Evolutionary conservation across 1,140 invertebrate genomes (phyloP).

Genomic region (Diplogasteroides magnus): DNA sequence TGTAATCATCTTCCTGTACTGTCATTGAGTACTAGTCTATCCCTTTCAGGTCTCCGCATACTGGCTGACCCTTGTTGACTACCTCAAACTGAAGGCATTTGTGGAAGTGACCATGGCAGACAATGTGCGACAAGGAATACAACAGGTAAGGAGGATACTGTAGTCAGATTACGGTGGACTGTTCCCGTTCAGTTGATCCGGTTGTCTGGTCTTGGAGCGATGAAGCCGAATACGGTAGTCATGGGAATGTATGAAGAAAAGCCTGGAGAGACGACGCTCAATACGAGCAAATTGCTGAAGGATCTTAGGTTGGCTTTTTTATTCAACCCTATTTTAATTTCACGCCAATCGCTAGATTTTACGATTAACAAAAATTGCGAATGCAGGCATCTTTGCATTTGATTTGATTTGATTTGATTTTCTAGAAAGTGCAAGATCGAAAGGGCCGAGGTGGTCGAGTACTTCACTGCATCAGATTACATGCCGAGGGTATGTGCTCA

Average conservation of each 20-base stretch:
- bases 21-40: neutral
- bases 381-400: too few relatives aligned
- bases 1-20: too few relatives aligned
- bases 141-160: constrained; percentile 65
- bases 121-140: constrained; percentile 78
- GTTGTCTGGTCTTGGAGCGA: constrained; percentile 88
- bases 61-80: constrained; percentile 53
- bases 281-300: constrained; percentile 43
- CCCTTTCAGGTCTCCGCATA: constrained; percentile 44
- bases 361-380: too few relatives aligned
- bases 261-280: constrained; percentile 37
- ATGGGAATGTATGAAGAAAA: constrained; percentile 70
- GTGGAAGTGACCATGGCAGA: constrained; percentile 83
- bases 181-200: constrained; percentile 65
- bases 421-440: constrained; percentile 56
- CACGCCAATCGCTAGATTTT: too few relatives aligned
- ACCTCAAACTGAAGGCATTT: constrained; percentile 74
- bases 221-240: constrained; percentile 94
- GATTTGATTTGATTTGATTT: too few relatives aligned
- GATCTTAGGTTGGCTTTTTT: too few relatives aligned
- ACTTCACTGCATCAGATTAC: constrained; percentile 64
- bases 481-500: constrained; percentile 56
- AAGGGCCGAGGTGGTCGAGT: constrained; percentile 65
- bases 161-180: constrained; percentile 3
- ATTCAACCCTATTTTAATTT: too few relatives aligned